Conservation (phyloP, 2,888 invertebrate species). For the Augochlorella aurata region DNA sequence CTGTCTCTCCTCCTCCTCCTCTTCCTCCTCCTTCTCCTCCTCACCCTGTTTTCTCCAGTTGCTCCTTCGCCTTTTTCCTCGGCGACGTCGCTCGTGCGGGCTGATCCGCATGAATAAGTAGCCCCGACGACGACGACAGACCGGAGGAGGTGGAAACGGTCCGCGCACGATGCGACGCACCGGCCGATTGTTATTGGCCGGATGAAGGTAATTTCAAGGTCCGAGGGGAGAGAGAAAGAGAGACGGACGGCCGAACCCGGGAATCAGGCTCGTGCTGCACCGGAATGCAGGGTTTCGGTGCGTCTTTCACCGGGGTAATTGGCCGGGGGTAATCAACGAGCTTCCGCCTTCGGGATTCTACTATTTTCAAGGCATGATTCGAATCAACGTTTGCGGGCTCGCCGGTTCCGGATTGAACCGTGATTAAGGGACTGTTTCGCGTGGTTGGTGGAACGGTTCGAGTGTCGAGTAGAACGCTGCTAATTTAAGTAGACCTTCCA, state of each 20-base stretch:
- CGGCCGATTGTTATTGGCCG: conserved; percentile 48
- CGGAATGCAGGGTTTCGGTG: conserved; percentile 1
- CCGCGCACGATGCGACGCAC: neutral
- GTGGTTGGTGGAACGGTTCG: neutral
- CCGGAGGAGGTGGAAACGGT: conserved; percentile 14
- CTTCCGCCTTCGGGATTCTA: neutral
- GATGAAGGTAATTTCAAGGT: conserved; percentile 58
- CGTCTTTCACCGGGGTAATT: conserved; percentile 8
- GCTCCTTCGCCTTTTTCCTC: neutral
- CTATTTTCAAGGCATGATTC: neutral
- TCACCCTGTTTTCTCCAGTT: neutral
- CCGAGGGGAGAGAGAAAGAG: conserved; percentile 5
- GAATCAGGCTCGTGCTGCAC: conserved; percentile 3
- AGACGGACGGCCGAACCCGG: neutral
- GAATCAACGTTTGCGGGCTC: neutral
- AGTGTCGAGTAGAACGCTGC: too few species aligned
- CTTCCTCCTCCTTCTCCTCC: too few species aligned
- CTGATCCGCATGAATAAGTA: conserved; percentile 57
- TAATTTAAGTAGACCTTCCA: too few species aligned
- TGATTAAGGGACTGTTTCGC: neutral
- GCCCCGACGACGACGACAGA: conserved; percentile 17
- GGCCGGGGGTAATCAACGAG: conserved; percentile 5
- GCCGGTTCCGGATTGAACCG: neutral
- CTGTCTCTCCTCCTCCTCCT: neutral
- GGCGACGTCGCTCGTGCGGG: conserved; percentile 25